A percentile compares a stretch with the other conserved stretches of the same genome.
phyloP scores from a whole-genome alignment of 2,113 vertebrate genomes.

The Onychostoma macrolepis region DNA sequence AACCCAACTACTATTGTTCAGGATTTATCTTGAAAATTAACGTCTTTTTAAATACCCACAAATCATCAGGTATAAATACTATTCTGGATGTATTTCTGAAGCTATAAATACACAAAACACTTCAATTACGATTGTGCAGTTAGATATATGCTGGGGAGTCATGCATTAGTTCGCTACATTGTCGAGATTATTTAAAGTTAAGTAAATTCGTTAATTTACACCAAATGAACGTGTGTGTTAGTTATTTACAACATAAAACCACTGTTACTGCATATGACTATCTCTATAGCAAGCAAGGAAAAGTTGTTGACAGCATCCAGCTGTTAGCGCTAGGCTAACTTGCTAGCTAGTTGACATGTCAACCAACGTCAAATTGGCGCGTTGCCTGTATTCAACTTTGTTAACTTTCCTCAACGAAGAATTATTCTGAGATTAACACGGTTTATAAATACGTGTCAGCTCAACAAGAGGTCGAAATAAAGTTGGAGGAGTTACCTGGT shows the following conservation, averaged over 20 bases:
- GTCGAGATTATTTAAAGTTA: background rate
- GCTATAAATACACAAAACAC: background rate
- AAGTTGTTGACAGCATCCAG: constrained; percentile 14
- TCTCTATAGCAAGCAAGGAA: background rate
- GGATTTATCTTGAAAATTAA: background rate
- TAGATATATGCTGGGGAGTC: background rate
- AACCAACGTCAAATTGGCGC: background rate
- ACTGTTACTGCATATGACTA: too few relatives aligned
- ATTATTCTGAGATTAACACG: background rate
- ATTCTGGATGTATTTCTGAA: background rate
- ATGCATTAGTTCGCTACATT: background rate
- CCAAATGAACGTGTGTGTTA: background rate
- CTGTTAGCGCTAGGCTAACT: constrained; percentile 34
- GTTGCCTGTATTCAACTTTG: background rate
- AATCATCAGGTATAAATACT: background rate
- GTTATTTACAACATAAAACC: background rate
- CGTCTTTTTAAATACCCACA: background rate
- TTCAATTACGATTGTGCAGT: background rate
- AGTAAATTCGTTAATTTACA: background rate
- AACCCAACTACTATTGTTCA: background rate
- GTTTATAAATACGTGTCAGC: background rate
- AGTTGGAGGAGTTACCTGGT: background rate
- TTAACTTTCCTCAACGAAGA: background rate
- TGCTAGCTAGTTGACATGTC: constrained; percentile 13
- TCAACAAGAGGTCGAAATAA: background rate